Base-by-base conservation (phyloP, 2,888 invertebrate species). In the Chironomus tentans region DNA sequence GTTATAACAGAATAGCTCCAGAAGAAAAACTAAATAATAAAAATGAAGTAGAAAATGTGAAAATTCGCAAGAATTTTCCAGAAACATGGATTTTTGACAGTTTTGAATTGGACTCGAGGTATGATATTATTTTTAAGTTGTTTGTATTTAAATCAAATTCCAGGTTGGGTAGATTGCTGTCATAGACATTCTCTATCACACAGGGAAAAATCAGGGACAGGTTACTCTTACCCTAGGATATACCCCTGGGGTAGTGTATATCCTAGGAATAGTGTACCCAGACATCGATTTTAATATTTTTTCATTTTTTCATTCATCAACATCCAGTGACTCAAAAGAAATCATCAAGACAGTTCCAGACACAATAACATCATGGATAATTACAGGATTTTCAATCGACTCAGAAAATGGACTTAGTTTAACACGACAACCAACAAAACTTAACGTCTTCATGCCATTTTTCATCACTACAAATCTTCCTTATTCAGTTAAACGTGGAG, bases 401-500 rank as follows among this genome's bases (percentile, higher is more conserved):
- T 84, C 96, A 48, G 95, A 94, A 4, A n/a, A n/a, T n/a, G n/a
- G n/a, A n/a, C n/a, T n/a, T n/a, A n/a, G n/a, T n/a, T n/a, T n/a
- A n/a, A n/a, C n/a, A n/a, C n/a, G n/a, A 85, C 96, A 1, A 87
- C 91, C 0, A 88, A 91, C 88, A 78, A 88, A 87, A 88, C 84
- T 89, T 72, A 89, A 88, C 82, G 92, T 94, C 0, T 92, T 92
- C 83, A 90, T 92, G 79, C 91, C 92, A 10, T 94, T 98, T 82
- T 93, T 93, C 79, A 89, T 97, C 62, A 89, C 91, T 7, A 87
- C 95, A 7, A 93, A 96, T 81, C 84, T 98, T 70, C 98, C 98
- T 0, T 92, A 93, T 79, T 91, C 93, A 0, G 89, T 98, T 13
- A 92, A 94, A 79, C 88, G 91, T 78, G 97, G 96, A 24, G 99